Base-by-base conservation (phyloP, 2,113 vertebrate species). In the Forbesichthys agassizii region DNA sequence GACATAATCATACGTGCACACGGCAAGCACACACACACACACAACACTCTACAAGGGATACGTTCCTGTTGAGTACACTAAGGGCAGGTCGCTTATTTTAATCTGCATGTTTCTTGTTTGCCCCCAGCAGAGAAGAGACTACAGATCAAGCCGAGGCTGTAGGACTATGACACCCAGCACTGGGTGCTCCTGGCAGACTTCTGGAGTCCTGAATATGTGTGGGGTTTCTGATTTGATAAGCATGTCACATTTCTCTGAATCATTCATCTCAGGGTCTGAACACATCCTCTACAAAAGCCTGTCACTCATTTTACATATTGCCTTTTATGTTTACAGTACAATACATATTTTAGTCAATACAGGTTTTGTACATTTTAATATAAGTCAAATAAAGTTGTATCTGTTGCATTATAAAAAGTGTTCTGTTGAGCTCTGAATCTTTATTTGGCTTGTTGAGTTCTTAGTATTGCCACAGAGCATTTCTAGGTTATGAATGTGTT, bases 81-180 rank as follows among this genome's bases (percentile, higher is more conserved):
- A 16, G 14, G 54, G 54, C 54, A 56, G 10, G 11, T 74, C 70
- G 68, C 33, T 16, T 3, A 11, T 68, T 10, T 72, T n/a, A 3
- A 33, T 58, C 16, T 55, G 5, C 10, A 12, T 53, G 9, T 16
- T 67, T 76, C 9, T 48, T 61, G 1, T 82, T 9, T 77, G 5
- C 68, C 4, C 33, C 59, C 68, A 55, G 4, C 85, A 92, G 92
- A 89, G 46, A 91, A 84, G 61, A 91, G 80, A 16, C 85, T 93
- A 56, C 92, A 93, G 83, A 93, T 93, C 82, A 93, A 93, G 71
- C 93, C 93, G 59, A 88, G 92, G 9, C 89, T 93, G 52, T 85
- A 74, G 69, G 60, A 36, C 9, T 3, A 9, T 48, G 27, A 63
- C 63, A 33, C 60, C 33, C 57, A 36, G 76, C 67, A 6, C 36